phyloP scores from a whole-genome alignment of 2,888 invertebrate species.

The Thalpophila matura region DNA sequence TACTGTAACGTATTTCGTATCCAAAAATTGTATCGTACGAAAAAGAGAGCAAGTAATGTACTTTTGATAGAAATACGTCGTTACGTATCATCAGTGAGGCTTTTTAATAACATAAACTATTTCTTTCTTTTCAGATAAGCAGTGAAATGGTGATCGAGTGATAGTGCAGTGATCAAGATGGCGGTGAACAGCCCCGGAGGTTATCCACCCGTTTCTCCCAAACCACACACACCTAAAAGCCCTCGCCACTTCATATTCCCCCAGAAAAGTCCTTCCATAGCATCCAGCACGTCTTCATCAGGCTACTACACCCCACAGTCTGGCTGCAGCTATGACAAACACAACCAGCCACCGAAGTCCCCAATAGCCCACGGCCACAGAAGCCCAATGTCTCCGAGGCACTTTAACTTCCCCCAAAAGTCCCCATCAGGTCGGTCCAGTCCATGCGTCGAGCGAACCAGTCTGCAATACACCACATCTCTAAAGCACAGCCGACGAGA shows the following conservation, averaged over 20 bases:
- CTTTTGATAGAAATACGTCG: neutral
- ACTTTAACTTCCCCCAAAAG: slow-evolving; percentile 91
- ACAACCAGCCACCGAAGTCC: slow-evolving; percentile 85
- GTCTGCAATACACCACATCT: slow-evolving; percentile 83
- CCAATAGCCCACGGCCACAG: slow-evolving; percentile 90
- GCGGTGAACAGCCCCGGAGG: slow-evolving; percentile 91
- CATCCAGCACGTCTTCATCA: slow-evolving; percentile 89
- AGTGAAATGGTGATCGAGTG: slow-evolving; percentile 72
- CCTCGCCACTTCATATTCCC: slow-evolving; percentile 90
- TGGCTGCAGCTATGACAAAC: slow-evolving; percentile 87
- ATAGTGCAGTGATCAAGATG: slow-evolving; percentile 79
- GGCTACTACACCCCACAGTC: slow-evolving; percentile 91
- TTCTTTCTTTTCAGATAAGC: slow-evolving; percentile 78
- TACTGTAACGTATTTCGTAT: too few species aligned
- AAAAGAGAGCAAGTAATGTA: neutral
- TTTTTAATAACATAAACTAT: slow-evolving; percentile 22
- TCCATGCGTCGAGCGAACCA: slow-evolving; percentile 80
- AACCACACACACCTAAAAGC: slow-evolving; percentile 89
- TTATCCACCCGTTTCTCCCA: slow-evolving; percentile 90
- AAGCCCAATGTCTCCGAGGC: slow-evolving; percentile 91
- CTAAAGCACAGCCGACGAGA: slow-evolving; percentile 84
- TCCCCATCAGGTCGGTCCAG: slow-evolving; percentile 85
- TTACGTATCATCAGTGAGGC: neutral
- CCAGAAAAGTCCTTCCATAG: slow-evolving; percentile 88
- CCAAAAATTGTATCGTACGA: neutral